Conservation (phyloP, 2,888 invertebrate species). For the Leptodirus hochenwartii region DNA sequence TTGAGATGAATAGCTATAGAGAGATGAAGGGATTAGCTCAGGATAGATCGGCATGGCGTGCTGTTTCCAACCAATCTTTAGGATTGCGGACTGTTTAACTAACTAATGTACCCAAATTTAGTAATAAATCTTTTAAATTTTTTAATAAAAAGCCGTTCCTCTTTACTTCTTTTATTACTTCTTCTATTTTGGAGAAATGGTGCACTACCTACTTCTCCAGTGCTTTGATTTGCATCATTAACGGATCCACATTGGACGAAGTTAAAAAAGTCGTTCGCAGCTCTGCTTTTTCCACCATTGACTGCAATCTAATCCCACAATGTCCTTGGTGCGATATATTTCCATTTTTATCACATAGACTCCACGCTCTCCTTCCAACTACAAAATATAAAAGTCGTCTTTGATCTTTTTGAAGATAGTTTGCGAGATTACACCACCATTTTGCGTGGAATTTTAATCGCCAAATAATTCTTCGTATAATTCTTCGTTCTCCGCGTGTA, state of each 20-base stretch:
- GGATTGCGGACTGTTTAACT: no score
- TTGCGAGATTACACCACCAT: slow-evolving; percentile 2
- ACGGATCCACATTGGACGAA: slow-evolving; percentile 6
- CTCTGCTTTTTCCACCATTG: slow-evolving; percentile 6
- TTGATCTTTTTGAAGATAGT: slow-evolving; percentile 1
- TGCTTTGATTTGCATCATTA: slow-evolving; percentile 1
- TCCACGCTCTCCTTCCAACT: slow-evolving; percentile 2
- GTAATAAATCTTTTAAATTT: no score
- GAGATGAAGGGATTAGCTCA: no score
- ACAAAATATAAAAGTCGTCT: slow-evolving; percentile 1
- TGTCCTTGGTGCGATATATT: no score
- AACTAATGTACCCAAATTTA: no score
- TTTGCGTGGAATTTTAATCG: not conserved
- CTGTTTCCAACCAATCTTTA: no score
- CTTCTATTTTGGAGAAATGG: slow-evolving; percentile 5
- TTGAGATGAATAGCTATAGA: no score
- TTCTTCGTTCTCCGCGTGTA: slow-evolving; percentile 1
- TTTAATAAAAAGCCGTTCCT: slow-evolving; percentile 3
- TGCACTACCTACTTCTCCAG: slow-evolving; percentile 3
- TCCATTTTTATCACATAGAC: no score
- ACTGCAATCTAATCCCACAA: not conserved
- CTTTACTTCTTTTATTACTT: slow-evolving; percentile 6
- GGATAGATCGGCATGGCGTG: no score
- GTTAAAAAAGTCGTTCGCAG: slow-evolving; percentile 6
- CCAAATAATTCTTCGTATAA: slow-evolving; percentile 1